Base-by-base conservation (phyloP, 2,888 invertebrate species). In the Cryptophagus acutangulus region DNA sequence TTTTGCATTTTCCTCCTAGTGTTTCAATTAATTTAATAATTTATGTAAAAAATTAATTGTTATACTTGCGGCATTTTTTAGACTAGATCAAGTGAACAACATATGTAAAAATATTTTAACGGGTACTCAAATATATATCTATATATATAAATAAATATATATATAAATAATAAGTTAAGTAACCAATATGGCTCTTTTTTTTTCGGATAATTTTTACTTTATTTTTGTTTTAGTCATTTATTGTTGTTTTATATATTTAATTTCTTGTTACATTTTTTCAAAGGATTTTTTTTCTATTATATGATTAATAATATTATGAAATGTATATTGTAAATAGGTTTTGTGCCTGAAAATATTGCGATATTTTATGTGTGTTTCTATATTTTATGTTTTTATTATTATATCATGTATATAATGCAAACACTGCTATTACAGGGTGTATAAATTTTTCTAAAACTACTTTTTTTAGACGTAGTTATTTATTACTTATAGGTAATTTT, bases 311-410 rank as follows among this genome's bases (percentile, higher is more conserved):
- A 29, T 31, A n/a, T n/a, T n/a, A n/a, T n/a, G n/a, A n/a, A n/a
- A n/a, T 36, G 26, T 40, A 41, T 38, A 41, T 38, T 44, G 44
- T 49, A 46, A 46, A 49, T 49, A 49, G 33, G 38, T 43, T 34
- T 13, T 35, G 33, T 44, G 41, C 45, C 40, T 36, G 35, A 40
- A 41, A 26, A 4, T 20, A 9, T 9, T 40, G 43, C 38, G 43
- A 43, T 36, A 43, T 46, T 48, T 45, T 12, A 31, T 37, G 24
- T 41, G 41, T 43, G 14, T 30, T 31, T 10, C 15, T 24, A 17
- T 35, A 12, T 35, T 17, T 35, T 24, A 4, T 35, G 12, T 10
- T 9, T 14, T 31, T 6, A 12, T 34, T 34, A 10, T 16, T 33
- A 9, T 33, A 15, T 33, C 5, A 4, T n/a, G 16, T 10, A 31